phyloP scores from a whole-genome alignment of 2,113 vertebrate genomes.

The Brachypteracias leptosomus region DNA sequence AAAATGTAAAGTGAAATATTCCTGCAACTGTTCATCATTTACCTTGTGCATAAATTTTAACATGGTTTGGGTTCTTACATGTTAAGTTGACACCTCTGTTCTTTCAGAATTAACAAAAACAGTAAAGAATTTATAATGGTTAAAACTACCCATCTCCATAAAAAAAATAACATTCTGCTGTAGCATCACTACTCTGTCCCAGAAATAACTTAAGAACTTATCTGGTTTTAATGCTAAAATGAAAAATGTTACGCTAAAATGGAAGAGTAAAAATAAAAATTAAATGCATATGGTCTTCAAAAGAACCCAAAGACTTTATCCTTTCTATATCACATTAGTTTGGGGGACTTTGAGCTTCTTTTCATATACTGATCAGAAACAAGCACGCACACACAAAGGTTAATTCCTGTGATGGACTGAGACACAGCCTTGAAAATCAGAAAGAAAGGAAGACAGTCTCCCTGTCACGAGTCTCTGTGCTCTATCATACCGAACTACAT shows the following conservation, averaged over 20 bases:
- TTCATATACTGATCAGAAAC: neutral
- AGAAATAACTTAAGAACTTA: neutral
- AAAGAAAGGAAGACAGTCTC: neutral
- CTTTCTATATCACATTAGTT: neutral
- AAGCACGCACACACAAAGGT: neutral
- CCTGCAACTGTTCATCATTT: neutral
- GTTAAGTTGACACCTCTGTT: neutral
- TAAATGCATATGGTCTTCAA: neutral
- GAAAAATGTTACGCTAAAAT: neutral
- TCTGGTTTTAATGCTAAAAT: neutral
- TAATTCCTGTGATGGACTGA: neutral
- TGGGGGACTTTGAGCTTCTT: neutral
- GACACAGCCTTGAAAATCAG: conserved; percentile 1
- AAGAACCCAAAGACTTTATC: neutral
- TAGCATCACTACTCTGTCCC: neutral
- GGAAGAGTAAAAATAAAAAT: neutral
- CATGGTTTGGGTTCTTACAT: neutral
- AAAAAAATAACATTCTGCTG: neutral
- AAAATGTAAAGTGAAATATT: neutral
- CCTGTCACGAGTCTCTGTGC: neutral
- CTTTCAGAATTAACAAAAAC: neutral
- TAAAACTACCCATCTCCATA: neutral
- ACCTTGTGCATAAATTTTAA: neutral
- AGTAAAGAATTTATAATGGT: neutral
- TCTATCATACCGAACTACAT: neutral